phyloP scores from a whole-genome alignment of 2,797 vertebrate species.

The Lateolabrax maculatus region DNA sequence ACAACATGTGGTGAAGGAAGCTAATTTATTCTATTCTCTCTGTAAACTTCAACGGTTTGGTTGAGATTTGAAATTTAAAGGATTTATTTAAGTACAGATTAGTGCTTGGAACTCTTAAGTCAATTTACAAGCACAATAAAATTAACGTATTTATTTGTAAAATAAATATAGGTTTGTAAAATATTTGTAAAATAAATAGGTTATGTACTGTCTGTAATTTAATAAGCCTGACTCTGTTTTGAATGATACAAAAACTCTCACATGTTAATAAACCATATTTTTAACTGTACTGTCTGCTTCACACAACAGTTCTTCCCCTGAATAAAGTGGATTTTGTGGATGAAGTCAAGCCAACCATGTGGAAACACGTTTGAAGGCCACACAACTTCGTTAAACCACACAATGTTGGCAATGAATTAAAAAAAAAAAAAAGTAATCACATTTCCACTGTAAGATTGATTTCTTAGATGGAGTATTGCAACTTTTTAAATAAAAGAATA shows the following conservation, averaged over 20 bases:
- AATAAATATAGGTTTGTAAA: too few species aligned
- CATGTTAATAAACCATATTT: constrained; percentile 33
- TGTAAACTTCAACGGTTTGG: neutral
- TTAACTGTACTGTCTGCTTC: constrained; percentile 21
- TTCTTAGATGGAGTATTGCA: constrained; percentile 60
- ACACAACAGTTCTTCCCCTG: constrained; percentile 31
- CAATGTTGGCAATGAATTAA: constrained; percentile 39
- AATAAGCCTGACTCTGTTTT: constrained; percentile 12
- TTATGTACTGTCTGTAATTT: constrained; percentile 25
- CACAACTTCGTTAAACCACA: constrained; percentile 49
- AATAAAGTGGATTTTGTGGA: constrained; percentile 51
- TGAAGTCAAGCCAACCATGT: constrained; percentile 43
- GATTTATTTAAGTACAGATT: neutral
- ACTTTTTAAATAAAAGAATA: constrained; percentile 61
- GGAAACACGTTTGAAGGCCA: constrained; percentile 61
- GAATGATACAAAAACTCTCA: constrained; percentile 37
- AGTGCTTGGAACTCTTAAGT: neutral
- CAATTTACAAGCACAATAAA: constrained; percentile 16
- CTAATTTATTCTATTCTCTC: neutral
- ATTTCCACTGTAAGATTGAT: constrained; percentile 54
- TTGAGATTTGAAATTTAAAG: neutral
- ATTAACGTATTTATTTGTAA: neutral
- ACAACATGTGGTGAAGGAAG: constrained; percentile 5
- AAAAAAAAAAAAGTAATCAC: constrained; percentile 51
- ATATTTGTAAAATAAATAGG: too few species aligned